Conservation (phyloP, 2,888 invertebrate species). For the Bombylius discolor region DNA sequence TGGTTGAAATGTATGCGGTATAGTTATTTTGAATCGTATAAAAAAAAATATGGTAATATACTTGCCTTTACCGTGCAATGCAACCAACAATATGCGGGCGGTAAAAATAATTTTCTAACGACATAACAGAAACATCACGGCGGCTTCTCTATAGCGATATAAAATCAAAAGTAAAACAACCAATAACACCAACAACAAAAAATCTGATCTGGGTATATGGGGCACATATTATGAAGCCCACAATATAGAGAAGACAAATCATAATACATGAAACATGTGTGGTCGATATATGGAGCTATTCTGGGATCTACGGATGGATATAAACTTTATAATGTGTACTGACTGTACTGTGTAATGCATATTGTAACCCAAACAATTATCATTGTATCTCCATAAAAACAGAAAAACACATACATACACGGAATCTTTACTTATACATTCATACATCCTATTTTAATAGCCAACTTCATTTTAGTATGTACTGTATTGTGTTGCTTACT, state of each 20-base stretch:
- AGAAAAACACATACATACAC: not conserved
- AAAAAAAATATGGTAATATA: too few relatives aligned
- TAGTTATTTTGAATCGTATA: too few relatives aligned
- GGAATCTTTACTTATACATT: too few relatives aligned
- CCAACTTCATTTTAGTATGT: too few relatives aligned
- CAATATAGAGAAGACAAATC: not conserved
- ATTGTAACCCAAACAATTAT: not conserved
- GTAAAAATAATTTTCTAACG: slow-evolving; percentile 14
- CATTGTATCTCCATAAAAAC: not conserved
- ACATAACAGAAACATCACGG: not conserved
- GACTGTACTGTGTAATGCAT: not conserved
- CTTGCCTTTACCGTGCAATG: slow-evolving; percentile 3
- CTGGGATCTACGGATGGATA: not conserved
- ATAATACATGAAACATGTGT: not conserved
- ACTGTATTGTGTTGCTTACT: too few relatives aligned
- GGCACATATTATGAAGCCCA: too few relatives aligned
- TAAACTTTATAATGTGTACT: not conserved
- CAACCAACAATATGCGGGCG: slow-evolving; percentile 13
- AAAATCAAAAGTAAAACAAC: too few relatives aligned
- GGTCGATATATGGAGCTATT: not conserved
- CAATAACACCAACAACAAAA: too few relatives aligned
- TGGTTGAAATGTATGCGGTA: too few relatives aligned
- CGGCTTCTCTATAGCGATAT: too few relatives aligned
- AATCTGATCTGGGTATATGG: too few relatives aligned
- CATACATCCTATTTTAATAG: too few relatives aligned